These are phyloP conservation scores for Drymodes brunneopygia DNA, from an alignment of 2,113 vertebrate genomes.

Conservation along the genomic window DNA sequence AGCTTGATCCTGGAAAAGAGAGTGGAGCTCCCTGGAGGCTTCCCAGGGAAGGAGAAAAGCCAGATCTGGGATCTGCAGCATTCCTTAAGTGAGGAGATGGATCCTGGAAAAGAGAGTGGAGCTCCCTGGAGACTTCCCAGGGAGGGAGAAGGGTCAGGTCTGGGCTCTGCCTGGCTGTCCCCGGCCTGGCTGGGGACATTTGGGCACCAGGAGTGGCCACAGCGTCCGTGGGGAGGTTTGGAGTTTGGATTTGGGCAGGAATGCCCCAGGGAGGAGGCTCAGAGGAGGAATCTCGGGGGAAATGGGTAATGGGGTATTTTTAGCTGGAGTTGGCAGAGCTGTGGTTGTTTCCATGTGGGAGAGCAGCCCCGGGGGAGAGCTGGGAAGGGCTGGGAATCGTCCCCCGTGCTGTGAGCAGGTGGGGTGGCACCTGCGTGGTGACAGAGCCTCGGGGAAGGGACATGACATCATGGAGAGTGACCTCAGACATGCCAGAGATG, in stretches of 20 bases:
- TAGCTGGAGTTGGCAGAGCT: background rate
- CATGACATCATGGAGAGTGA: background rate
- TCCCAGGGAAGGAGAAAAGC: too few relatives aligned
- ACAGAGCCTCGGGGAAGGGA: background rate
- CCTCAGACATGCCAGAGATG: background rate
- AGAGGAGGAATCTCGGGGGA: background rate
- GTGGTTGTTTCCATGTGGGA: background rate
- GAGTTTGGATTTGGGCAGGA: background rate
- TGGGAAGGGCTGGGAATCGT: background rate
- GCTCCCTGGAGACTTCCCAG: background rate
- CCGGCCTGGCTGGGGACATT: background rate
- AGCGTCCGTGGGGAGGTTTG: accelerated
- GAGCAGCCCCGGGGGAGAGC: background rate
- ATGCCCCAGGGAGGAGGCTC: background rate
- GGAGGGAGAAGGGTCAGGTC: background rate
- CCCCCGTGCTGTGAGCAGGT: background rate
- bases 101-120: background rate
- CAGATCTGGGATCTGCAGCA: too few relatives aligned
- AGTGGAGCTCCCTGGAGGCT: too few relatives aligned
- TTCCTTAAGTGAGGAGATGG: background rate
- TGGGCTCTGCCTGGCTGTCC: background rate
- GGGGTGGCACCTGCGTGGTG: background rate
- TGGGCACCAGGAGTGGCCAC: background rate
- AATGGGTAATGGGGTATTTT: background rate
- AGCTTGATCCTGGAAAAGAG: too few relatives aligned